Percentiles rank a stretch among this genome's conserved stretches.
Conservation (phyloP, 92 coral and sea anemone genomes). For the Palythoa caribaeorum region DNA sequence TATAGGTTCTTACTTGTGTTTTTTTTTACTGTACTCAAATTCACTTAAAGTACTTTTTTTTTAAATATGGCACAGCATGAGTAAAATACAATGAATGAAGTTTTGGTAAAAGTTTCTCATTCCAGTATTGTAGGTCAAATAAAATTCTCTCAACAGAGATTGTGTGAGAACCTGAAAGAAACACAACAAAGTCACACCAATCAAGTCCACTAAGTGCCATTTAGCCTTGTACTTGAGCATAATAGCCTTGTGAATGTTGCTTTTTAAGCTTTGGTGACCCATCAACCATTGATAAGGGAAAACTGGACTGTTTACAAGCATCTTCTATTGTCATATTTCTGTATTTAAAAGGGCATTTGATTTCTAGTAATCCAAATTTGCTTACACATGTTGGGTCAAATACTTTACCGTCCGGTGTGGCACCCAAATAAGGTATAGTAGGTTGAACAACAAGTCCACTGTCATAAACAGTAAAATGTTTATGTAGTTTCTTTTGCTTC, state of each 20-base stretch:
- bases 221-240: constrained; percentile 71
- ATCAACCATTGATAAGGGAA: constrained; percentile 54
- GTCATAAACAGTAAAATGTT: constrained; percentile 68
- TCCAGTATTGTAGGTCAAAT: background rate
- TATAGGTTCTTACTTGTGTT: no score
- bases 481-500: constrained; percentile 45
- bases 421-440: constrained; percentile 69
- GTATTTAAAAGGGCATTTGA: constrained; percentile 59
- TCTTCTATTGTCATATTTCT: constrained; percentile 61
- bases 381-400: constrained; percentile 69
- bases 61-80: background rate
- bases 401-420: constrained; percentile 78
- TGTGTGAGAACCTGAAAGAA: background rate
- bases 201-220: constrained; percentile 63
- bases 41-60: background rate
- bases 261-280: constrained; percentile 57
- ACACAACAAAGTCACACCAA: constrained; percentile 21
- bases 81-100: background rate
- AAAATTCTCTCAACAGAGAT: constrained; percentile 11
- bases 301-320: constrained; percentile 62
- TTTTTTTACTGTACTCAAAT: background rate
- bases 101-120: background rate
- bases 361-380: constrained; percentile 58
- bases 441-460: constrained; percentile 68
- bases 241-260: constrained; percentile 58